A percentile compares a stretch with the other conserved stretches of the same genome.
Evolutionary conservation across 2,888 invertebrate genomes (phyloP).

Genomic region (Cataglyphis rosenhaueri): DNA sequence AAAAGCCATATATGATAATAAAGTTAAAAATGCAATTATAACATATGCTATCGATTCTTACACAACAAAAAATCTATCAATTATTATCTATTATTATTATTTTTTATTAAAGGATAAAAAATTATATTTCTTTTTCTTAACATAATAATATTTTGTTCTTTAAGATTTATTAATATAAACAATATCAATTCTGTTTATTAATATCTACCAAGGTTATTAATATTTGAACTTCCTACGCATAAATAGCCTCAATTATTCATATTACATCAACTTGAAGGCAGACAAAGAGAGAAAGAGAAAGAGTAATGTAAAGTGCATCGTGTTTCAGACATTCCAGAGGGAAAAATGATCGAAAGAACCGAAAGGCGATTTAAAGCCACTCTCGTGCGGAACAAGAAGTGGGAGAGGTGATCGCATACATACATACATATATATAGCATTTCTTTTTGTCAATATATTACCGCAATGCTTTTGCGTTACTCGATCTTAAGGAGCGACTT

Average conservation of each 20-base stretch:
- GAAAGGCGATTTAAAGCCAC: constrained; percentile 48
- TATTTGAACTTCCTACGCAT: neutral
- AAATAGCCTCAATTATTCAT: constrained; percentile 3
- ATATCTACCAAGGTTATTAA: constrained; percentile 12
- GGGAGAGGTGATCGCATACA: neutral
- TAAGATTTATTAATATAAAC: constrained; percentile 9
- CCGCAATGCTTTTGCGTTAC: neutral
- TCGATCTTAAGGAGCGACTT: constrained; percentile 9
- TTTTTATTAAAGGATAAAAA: neutral
- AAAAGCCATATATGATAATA: neutral
- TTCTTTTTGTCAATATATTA: constrained; percentile 10
- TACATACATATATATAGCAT: neutral
- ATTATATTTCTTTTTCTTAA: neutral
- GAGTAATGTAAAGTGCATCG: constrained; percentile 45
- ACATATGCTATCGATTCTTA: neutral
- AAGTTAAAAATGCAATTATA: neutral
- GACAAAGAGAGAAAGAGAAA: neutral
- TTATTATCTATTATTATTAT: neutral
- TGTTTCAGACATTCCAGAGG: constrained; percentile 12
- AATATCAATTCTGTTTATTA: neutral
- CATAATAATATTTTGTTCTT: neutral
- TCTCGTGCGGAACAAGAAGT: neutral
- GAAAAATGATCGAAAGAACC: constrained; percentile 41
- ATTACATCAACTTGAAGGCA: constrained; percentile 19
- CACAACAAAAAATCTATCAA: neutral